Evolutionary conservation across 2,888 invertebrate species (phyloP).

Genomic region (Chrysolina haemoptera): DNA sequence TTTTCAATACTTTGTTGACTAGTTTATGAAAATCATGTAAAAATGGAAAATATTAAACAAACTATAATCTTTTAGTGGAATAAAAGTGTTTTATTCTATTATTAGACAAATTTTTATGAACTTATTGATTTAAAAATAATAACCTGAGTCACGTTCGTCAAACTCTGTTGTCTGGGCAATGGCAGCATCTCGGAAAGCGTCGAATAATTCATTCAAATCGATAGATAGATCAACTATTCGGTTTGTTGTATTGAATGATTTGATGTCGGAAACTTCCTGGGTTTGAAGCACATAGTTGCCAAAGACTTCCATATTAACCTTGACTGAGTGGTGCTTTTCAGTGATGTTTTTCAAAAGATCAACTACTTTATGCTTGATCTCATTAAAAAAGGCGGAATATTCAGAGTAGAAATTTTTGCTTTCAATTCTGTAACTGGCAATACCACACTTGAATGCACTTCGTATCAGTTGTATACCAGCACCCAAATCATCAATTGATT

Average conservation of each 20-base stretch:
- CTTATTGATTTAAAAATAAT: neutral
- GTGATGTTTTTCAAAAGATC: neutral
- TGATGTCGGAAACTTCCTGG: neutral
- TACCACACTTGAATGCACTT: neutral
- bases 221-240: neutral
- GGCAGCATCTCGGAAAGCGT: neutral
- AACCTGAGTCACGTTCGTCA: neutral
- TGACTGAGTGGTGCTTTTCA: neutral
- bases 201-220: neutral
- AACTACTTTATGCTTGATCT: neutral
- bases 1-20: no score
- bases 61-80: no score
- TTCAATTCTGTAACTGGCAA: neutral
- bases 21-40: no score
- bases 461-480: neutral
- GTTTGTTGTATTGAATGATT: conserved; percentile 2
- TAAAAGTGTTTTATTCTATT: no score
- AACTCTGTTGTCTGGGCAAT: neutral
- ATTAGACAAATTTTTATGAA: neutral
- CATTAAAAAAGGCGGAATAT: neutral
- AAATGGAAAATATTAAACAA: no score
- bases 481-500: neutral
- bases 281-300: conserved; percentile 20
- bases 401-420: neutral
- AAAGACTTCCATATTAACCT: conserved; percentile 21